These are phyloP conservation scores for Muscicapa adusta DNA, from an alignment of 2,113 vertebrate genomes.

Conservation along the genomic window DNA sequence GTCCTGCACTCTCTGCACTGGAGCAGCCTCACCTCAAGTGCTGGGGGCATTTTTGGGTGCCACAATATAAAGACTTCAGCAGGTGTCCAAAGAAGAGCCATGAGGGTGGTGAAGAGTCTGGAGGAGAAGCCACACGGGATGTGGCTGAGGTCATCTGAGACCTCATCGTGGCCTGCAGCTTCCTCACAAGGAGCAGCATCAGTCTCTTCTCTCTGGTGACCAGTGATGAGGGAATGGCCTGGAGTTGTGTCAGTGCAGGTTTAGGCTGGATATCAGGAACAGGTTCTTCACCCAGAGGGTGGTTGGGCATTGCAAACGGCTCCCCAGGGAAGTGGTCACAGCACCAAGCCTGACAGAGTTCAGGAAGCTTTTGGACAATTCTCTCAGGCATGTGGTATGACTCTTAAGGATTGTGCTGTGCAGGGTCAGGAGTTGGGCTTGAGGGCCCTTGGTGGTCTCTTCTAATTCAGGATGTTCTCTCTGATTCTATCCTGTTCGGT, in stretches of 20 bases:
- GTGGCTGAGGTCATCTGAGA: not conserved
- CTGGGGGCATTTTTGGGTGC: too few relatives aligned
- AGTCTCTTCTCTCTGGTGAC: not conserved
- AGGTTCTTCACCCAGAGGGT: not conserved
- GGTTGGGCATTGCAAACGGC: too few relatives aligned
- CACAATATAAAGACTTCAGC: not conserved
- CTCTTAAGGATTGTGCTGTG: not conserved
- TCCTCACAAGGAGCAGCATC: not conserved
- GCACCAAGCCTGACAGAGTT: not conserved
- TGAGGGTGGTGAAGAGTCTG: not conserved
- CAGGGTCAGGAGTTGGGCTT: not conserved
- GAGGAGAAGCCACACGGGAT: rapidly evolving
- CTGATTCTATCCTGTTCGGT: not conserved
- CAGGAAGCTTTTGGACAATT: not conserved
- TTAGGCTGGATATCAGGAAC: not conserved
- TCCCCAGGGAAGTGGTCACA: not conserved
- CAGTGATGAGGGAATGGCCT: not conserved
- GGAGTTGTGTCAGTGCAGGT: not conserved
- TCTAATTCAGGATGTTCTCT: not conserved
- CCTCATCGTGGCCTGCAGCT: not conserved
- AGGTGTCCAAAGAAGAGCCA: too few relatives aligned
- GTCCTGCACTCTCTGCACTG: rapidly evolving
- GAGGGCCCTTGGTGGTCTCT: not conserved
- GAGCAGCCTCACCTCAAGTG: rapidly evolving
- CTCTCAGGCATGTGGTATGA: not conserved